Conservation (phyloP, 2,888 invertebrate genomes). For the Strigamia transsilvanica region DNA sequence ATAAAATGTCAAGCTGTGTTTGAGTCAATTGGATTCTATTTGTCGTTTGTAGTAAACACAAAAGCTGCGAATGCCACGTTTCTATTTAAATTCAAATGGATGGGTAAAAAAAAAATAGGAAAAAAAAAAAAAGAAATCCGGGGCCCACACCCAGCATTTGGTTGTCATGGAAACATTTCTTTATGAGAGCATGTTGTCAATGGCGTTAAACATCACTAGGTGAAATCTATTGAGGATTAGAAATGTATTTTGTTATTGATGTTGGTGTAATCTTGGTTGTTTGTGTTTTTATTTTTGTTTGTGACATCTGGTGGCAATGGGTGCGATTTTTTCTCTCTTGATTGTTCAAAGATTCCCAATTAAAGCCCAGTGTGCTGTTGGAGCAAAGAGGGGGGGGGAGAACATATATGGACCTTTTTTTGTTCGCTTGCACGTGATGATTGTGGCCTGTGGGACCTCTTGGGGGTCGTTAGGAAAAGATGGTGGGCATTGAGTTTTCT, state of each 20-base stretch:
- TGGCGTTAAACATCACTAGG: neutral
- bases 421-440: constrained; percentile 29
- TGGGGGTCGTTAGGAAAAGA: constrained; percentile 30
- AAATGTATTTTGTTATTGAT: neutral
- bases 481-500: constrained; percentile 30
- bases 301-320: constrained; percentile 30
- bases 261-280: constrained; percentile 1
- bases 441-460: constrained; percentile 30
- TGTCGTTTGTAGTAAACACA: constrained; percentile 3
- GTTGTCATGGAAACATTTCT: constrained; percentile 7
- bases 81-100: constrained; percentile 13
- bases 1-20: neutral
- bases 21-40: neutral
- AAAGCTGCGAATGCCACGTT: neutral
- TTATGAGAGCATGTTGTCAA: neutral
- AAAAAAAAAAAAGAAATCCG: neutral
- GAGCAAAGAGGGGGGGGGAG: neutral
- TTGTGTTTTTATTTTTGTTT: constrained; percentile 15
- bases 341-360: constrained; percentile 21
- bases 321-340: neutral
- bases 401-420: constrained; percentile 4
- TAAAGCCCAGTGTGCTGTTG: constrained; percentile 20
- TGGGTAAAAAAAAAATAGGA: neutral
- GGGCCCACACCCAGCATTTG: constrained; percentile 8
- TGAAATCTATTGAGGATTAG: neutral